Conservation (phyloP, 2,888 invertebrate genomes). For the Cheilosia grossa region DNA sequence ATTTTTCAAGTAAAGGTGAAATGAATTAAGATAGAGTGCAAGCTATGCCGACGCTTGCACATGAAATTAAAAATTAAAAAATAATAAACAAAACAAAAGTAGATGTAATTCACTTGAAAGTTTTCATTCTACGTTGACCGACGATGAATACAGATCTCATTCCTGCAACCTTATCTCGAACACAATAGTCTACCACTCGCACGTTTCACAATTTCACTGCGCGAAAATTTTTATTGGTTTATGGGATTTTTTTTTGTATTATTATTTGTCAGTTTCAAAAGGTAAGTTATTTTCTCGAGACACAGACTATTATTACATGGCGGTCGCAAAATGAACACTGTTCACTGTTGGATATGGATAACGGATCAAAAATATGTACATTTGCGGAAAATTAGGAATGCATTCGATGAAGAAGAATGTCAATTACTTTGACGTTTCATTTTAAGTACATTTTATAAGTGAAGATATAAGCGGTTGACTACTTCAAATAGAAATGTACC, state of each 20-base stretch:
- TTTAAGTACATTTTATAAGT: no score
- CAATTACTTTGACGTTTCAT: no score
- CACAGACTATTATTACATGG: conserved; percentile 19
- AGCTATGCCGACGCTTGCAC: conserved; percentile 10
- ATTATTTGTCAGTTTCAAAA: not conserved
- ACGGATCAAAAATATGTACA: conserved; percentile 38
- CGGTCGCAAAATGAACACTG: conserved; percentile 47
- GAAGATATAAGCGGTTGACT: no score
- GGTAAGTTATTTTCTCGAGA: not conserved
- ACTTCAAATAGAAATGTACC: no score
- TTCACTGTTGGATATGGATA: conserved; percentile 27
- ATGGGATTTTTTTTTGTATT: not conserved
- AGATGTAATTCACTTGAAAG: conserved; percentile 16
- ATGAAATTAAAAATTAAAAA: conserved; percentile 30
- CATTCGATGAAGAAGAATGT: no score
- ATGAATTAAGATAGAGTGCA: conserved; percentile 6
- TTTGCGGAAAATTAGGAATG: not conserved
- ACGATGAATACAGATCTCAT: conserved; percentile 15
- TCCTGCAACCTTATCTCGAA: conserved; percentile 1
- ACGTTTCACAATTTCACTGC: not conserved
- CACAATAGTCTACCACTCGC: conserved; percentile 10
- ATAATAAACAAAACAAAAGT: not conserved
- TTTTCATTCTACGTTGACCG: conserved; percentile 29
- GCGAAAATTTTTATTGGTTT: not conserved
- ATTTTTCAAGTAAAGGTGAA: conserved; percentile 23